These are phyloP conservation scores for Ceramica pisi DNA, from an alignment of 2,888 invertebrate species.

Conservation along the genomic window DNA sequence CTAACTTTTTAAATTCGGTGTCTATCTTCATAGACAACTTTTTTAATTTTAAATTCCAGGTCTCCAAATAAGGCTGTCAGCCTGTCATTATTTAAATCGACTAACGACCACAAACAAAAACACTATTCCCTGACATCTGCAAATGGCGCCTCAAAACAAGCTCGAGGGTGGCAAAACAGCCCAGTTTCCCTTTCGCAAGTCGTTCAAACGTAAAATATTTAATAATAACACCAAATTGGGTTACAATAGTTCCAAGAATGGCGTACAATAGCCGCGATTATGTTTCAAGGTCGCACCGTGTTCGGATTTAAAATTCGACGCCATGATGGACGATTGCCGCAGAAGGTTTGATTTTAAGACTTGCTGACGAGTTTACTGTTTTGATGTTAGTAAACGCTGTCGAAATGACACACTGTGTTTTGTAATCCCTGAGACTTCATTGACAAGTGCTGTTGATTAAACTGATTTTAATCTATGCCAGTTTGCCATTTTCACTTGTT, in stretches of 20 bases:
- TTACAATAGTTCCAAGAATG: slow-evolving; percentile 62
- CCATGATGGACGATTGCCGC: not conserved
- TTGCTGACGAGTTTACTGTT: too few relatives aligned
- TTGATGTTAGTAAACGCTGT: too few relatives aligned
- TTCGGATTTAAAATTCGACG: slow-evolving; percentile 58
- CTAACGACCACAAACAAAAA: not conserved
- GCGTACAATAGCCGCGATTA: slow-evolving; percentile 57
- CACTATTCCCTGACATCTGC: not conserved
- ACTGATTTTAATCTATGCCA: too few relatives aligned
- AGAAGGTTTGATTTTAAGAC: slow-evolving; percentile 28
- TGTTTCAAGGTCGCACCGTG: slow-evolving; percentile 56
- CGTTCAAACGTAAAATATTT: slow-evolving; percentile 53
- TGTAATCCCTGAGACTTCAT: too few relatives aligned
- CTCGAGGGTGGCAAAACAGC: slow-evolving; percentile 5
- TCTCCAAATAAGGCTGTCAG: not conserved
- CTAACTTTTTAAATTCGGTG: too few relatives aligned
- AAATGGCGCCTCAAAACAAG: not conserved
- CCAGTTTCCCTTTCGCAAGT: slow-evolving; percentile 29
- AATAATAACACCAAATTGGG: slow-evolving; percentile 63
- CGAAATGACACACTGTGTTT: too few relatives aligned
- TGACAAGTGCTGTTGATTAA: too few relatives aligned
- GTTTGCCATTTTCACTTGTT: too few relatives aligned
- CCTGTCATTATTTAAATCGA: too few relatives aligned
- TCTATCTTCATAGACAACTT: not conserved
- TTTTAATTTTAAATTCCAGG: not conserved